Percentiles rank a stretch among this genome's conserved stretches.
phyloP scores from a whole-genome alignment of 2,113 vertebrate genomes.

The Arenaria interpres region DNA sequence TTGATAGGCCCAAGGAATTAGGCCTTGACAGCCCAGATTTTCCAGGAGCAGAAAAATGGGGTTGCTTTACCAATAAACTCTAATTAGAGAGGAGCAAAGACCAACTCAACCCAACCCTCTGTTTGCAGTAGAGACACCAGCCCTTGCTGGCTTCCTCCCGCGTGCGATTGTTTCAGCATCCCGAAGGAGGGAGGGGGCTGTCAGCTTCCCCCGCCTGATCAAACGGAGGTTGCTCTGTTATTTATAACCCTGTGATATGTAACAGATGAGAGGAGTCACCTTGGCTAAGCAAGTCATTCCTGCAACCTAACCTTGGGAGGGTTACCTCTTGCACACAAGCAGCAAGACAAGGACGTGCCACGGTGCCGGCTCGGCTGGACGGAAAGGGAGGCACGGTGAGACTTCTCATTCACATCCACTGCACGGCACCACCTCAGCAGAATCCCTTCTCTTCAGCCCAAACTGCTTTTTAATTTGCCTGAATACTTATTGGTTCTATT shows the following conservation, averaged over 20 bases:
- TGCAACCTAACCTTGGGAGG: slow-evolving; percentile 34
- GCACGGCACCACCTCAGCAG: neutral
- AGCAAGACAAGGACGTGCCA: neutral
- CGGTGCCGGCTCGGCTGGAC: neutral
- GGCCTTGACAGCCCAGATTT: neutral
- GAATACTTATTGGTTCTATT: neutral
- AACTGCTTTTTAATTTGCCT: neutral
- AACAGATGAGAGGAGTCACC: slow-evolving; percentile 62
- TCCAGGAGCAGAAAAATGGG: slow-evolving; percentile 18
- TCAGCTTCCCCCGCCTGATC: neutral
- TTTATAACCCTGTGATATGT: slow-evolving; percentile 42
- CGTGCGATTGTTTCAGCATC: neutral
- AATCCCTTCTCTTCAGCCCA: neutral
- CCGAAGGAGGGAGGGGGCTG: neutral
- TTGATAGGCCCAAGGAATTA: slow-evolving; percentile 34
- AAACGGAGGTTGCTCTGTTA: slow-evolving; percentile 21
- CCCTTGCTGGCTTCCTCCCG: neutral
- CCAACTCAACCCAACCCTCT: neutral
- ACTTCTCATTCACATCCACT: neutral
- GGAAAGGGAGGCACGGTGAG: rapidly evolving
- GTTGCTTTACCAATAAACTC: neutral
- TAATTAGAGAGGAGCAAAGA: neutral
- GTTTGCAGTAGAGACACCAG: neutral
- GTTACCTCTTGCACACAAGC: neutral
- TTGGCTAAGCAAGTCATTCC: slow-evolving; percentile 36